These are phyloP conservation scores for Chelon auratus DNA, from an alignment of 2,797 vertebrate species.

Conservation along the genomic window DNA sequence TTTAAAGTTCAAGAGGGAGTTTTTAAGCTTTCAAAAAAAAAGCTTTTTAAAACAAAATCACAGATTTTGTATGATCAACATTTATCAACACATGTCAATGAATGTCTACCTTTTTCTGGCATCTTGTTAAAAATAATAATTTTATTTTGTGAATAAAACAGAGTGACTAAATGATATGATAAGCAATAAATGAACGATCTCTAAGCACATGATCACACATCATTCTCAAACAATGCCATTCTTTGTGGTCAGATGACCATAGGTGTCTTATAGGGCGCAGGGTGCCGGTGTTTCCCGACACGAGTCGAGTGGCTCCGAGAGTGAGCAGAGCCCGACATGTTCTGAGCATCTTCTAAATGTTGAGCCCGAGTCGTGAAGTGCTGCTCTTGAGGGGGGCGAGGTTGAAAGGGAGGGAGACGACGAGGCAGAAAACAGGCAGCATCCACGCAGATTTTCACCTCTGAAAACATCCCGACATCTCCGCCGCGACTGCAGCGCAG, in stretches of 20 bases:
- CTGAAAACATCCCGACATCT: slow-evolving; percentile 43
- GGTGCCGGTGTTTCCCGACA: slow-evolving; percentile 76
- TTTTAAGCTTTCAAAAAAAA: too few species aligned
- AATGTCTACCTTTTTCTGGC: too few species aligned
- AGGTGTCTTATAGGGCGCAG: slow-evolving; percentile 7
- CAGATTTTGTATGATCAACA: too few species aligned
- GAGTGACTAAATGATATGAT: too few species aligned
- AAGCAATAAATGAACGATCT: too few species aligned
- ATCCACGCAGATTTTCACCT: slow-evolving; percentile 33
- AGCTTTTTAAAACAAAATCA: too few species aligned
- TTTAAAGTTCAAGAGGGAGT: too few species aligned
- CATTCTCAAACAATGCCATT: not conserved
- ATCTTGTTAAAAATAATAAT: too few species aligned
- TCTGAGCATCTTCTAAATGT: slow-evolving; percentile 81
- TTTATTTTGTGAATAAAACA: too few species aligned
- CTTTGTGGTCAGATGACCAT: too few species aligned
- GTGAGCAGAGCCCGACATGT: slow-evolving; percentile 69
- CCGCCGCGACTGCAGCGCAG: slow-evolving; percentile 26
- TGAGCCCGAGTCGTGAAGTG: slow-evolving; percentile 77
- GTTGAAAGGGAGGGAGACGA: slow-evolving; percentile 68
- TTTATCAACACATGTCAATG: too few species aligned
- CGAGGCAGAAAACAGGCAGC: slow-evolving; percentile 45
- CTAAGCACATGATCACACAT: too few species aligned
- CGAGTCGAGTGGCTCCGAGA: slow-evolving; percentile 79
- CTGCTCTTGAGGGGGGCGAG: slow-evolving; percentile 74